phyloP scores from a whole-genome alignment of 2,888 invertebrate genomes.

The Philaethria dido region DNA sequence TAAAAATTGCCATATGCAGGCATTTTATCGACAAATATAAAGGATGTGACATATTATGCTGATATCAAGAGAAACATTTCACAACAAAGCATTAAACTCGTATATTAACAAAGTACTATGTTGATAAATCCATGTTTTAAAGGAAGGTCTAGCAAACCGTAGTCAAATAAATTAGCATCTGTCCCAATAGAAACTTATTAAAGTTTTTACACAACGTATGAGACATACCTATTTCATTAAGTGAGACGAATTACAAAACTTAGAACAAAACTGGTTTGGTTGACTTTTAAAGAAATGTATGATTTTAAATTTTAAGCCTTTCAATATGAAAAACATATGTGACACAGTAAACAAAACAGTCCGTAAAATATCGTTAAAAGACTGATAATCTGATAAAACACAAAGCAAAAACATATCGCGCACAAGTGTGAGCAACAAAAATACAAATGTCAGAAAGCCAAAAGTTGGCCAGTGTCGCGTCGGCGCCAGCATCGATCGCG shows the following conservation, averaged over 20 bases:
- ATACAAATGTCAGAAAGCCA: conserved; percentile 54
- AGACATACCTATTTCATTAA: too few species aligned
- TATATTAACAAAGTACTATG: conserved; percentile 22
- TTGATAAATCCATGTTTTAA: background rate
- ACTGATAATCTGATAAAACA: conserved; percentile 40
- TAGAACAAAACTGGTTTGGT: too few species aligned
- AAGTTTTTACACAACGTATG: too few species aligned
- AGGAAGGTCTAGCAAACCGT: too few species aligned
- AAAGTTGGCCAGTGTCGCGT: conserved; percentile 66
- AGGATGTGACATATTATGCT: conserved; percentile 56
- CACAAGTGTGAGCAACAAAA: conserved; percentile 44
- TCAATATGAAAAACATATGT: too few species aligned
- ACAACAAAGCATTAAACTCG: conserved; percentile 46
- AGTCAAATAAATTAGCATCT: too few species aligned
- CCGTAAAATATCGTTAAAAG: conserved; percentile 23
- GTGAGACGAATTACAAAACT: too few species aligned
- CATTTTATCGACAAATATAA: conserved; percentile 55
- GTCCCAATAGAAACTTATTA: too few species aligned
- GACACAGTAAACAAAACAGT: background rate
- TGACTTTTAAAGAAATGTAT: too few species aligned
- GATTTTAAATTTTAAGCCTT: too few species aligned
- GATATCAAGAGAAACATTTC: conserved; percentile 55
- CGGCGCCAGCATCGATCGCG: conserved; percentile 73
- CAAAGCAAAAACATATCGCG: conserved; percentile 39
- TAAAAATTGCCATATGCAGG: conserved; percentile 44